phyloP scores from a whole-genome alignment of 2,888 invertebrate species.

The Allygus modestus region DNA sequence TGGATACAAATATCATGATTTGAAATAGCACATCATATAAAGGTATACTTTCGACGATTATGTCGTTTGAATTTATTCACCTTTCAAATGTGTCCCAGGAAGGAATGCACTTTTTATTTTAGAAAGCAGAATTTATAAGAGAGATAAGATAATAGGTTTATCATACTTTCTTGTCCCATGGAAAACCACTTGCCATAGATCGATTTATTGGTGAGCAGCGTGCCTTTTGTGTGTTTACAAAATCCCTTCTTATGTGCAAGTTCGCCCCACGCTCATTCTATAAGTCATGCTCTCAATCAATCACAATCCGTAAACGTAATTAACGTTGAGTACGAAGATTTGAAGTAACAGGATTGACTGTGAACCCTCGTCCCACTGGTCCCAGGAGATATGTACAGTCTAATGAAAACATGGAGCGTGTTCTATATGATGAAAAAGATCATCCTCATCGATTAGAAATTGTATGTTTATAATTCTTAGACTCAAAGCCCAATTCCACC shows the following conservation, averaged over 20 bases:
- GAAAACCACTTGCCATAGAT: slow-evolving; percentile 44
- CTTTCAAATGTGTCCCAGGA: slow-evolving; percentile 28
- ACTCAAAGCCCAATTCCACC: slow-evolving; percentile 27
- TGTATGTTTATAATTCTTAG: not conserved
- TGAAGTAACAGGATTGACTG: slow-evolving; percentile 24
- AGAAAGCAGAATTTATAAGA: not conserved
- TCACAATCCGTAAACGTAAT: slow-evolving; percentile 8
- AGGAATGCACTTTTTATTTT: slow-evolving; percentile 21
- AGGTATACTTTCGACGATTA: too few relatives aligned
- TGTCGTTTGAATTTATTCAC: too few relatives aligned
- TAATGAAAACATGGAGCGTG: slow-evolving; percentile 19
- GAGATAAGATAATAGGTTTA: slow-evolving; percentile 9
- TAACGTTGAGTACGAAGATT: slow-evolving; percentile 40
- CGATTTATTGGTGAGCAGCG: slow-evolving; percentile 42
- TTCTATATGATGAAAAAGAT: not conserved
- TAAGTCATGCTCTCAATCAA: slow-evolving; percentile 29
- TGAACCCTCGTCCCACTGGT: slow-evolving; percentile 12
- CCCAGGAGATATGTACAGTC: not conserved
- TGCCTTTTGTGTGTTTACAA: slow-evolving; percentile 36
- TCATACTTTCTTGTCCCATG: not conserved
- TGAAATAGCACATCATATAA: too few relatives aligned
- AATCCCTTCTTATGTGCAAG: slow-evolving; percentile 16
- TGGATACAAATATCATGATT: too few relatives aligned
- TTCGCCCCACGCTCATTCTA: not conserved
- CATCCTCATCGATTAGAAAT: not conserved